These are phyloP conservation scores for Lamellibrachia luymesi DNA, from an alignment of 1,140 invertebrate genomes.

Conservation along the genomic window DNA sequence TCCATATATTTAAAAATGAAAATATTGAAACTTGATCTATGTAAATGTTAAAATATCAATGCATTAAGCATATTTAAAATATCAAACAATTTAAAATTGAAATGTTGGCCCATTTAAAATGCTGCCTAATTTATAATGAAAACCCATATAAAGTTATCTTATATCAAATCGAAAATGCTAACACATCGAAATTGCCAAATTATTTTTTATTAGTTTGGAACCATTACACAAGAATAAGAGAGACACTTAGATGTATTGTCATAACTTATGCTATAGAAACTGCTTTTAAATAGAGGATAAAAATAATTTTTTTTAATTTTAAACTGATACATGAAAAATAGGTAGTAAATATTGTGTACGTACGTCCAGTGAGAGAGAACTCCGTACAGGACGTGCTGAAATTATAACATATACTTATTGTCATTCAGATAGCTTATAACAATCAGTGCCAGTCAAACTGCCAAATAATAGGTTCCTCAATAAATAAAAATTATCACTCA, in stretches of 20 bases:
- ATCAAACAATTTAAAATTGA: background rate
- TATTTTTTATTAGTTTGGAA: background rate
- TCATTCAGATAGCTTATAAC: background rate
- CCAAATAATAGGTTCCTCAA: background rate
- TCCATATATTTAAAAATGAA: background rate
- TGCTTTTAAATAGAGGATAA: background rate
- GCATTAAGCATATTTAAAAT: background rate
- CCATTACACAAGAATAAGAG: background rate
- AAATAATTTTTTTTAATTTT: background rate
- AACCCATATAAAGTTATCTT: too few species aligned
- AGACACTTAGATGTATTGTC: background rate
- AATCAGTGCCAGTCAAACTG: background rate
- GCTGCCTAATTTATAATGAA: too few species aligned
- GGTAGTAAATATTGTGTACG: background rate
- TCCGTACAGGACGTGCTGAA: background rate
- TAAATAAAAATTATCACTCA: background rate
- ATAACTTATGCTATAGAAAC: background rate
- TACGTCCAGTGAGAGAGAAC: background rate
- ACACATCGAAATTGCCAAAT: background rate
- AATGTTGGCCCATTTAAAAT: background rate
- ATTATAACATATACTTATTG: background rate
- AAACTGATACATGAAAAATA: background rate
- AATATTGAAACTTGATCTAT: background rate
- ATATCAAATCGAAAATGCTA: too few species aligned
- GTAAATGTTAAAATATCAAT: background rate